Conservation (phyloP, 2,113 vertebrate species). For the Puma concolor region DNA sequence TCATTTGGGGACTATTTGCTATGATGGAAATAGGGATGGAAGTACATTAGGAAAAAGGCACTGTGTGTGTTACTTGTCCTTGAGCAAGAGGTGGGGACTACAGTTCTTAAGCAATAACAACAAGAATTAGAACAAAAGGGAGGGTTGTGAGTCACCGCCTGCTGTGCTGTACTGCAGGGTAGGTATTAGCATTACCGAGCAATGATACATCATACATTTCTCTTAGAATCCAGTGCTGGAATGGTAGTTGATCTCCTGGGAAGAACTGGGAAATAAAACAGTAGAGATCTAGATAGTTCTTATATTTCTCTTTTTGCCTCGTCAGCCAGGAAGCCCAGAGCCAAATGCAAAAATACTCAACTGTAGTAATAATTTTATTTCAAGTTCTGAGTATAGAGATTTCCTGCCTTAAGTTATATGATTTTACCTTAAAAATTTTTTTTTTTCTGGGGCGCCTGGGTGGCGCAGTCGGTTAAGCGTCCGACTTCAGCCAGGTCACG, state of each 20-base stretch:
- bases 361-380: conserved; percentile 41
- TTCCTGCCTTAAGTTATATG: neutral
- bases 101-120: neutral
- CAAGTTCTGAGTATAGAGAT: neutral
- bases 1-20: neutral
- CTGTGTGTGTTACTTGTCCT: neutral
- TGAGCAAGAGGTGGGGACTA: neutral
- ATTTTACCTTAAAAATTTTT: neutral
- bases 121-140: neutral
- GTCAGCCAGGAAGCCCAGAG: neutral
- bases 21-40: neutral
- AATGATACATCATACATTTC: neutral
- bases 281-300: neutral
- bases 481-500: too few species aligned
- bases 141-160: neutral
- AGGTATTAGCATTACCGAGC: neutral
- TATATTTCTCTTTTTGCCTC: neutral
- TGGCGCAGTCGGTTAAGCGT: too few species aligned
- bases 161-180: neutral
- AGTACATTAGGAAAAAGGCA: neutral
- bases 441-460: too few species aligned
- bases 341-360: conserved; percentile 7
- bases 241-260: neutral
- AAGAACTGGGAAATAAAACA: neutral
- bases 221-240: neutral